phyloP scores from a whole-genome alignment of 2,113 vertebrate genomes.

The Petromus typicus region DNA sequence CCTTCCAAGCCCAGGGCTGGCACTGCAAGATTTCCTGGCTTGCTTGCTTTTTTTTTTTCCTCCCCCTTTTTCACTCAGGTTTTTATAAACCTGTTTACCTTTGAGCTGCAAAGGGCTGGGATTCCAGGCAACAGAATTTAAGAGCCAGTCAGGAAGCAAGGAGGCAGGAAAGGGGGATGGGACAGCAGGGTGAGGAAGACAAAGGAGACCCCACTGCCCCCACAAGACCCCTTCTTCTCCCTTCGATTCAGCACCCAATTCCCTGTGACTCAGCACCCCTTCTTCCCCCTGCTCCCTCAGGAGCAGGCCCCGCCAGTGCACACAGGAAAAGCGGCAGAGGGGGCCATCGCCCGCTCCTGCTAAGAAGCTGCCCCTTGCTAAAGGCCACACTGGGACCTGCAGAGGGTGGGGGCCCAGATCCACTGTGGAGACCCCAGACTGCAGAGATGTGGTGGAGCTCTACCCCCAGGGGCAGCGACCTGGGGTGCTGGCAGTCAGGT shows the following conservation, averaged over 20 bases:
- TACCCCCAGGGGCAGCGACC: background rate
- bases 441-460: background rate
- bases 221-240: background rate
- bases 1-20: slow-evolving; percentile 43
- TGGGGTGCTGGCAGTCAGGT: accelerated
- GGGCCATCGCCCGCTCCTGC: background rate
- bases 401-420: background rate
- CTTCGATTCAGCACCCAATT: background rate
- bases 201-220: background rate
- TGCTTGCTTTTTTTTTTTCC: background rate
- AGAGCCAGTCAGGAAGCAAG: background rate
- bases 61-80: slow-evolving; percentile 18
- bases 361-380: background rate
- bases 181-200: background rate
- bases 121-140: slow-evolving; percentile 8
- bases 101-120: slow-evolving; percentile 27
- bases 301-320: background rate
- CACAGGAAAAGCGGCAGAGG: background rate
- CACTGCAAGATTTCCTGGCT: slow-evolving; percentile 68
- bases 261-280: too few species aligned
- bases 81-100: slow-evolving; percentile 70
- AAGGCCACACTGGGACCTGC: background rate
- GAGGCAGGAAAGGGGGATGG: background rate
- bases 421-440: background rate
- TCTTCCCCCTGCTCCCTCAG: too few species aligned